phyloP scores from a whole-genome alignment of 2,113 vertebrate genomes.

The Dipodomys ordii region DNA sequence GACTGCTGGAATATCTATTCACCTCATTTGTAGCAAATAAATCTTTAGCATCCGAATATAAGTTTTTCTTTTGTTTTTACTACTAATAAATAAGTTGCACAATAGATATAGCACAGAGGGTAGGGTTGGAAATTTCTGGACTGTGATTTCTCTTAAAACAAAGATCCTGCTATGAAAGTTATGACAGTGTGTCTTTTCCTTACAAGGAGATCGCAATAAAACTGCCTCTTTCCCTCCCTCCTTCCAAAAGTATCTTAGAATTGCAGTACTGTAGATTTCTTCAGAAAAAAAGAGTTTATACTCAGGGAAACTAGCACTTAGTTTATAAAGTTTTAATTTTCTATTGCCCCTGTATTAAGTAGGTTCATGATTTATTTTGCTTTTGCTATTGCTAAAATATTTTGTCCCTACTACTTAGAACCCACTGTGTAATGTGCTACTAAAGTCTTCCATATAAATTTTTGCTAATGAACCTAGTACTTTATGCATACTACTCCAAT shows the following conservation, averaged over 20 bases:
- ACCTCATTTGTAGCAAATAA: conserved; percentile 6
- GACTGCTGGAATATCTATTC: background rate
- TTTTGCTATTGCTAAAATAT: background rate
- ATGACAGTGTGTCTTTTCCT: background rate
- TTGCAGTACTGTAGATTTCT: background rate
- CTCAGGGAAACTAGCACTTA: background rate
- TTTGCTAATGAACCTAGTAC: background rate
- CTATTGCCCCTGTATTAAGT: background rate
- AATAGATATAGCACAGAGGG: background rate
- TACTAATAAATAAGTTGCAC: background rate
- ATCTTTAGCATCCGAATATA: background rate
- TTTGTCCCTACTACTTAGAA: background rate
- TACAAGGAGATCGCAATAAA: background rate
- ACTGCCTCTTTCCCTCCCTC: background rate
- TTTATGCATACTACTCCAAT: background rate
- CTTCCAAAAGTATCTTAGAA: background rate
- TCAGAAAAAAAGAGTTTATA: conserved; percentile 1
- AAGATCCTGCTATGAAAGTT: background rate
- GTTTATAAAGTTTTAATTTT: conserved; percentile 9
- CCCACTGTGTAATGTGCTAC: background rate
- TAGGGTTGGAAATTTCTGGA: background rate
- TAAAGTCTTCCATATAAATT: background rate
- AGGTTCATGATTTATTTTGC: background rate
- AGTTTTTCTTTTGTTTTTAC: background rate
- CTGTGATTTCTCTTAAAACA: background rate